Base-by-base conservation (phyloP, 2,113 vertebrate species). In the Bubo bubo region DNA sequence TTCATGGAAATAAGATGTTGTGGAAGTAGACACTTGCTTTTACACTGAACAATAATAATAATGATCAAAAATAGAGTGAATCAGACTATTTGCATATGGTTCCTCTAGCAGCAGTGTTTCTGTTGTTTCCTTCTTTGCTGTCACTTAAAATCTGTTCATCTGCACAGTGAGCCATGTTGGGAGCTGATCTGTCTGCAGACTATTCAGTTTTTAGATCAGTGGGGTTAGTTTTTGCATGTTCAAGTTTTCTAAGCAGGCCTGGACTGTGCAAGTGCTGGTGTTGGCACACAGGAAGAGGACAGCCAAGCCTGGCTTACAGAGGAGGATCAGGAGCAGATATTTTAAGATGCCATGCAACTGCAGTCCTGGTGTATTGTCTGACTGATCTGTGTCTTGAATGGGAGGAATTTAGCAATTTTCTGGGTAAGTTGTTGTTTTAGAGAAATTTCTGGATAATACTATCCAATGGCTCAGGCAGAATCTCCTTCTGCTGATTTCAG, bases 351-450 rank as follows among this genome's bases (percentile, higher is more conserved):
- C 4, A 1, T 14, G 47, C 47, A 35, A 32, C n/a, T 56, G 43
- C 53, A 39, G 1, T 39, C 41, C 27, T 35, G 30, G 16, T 52
- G 55, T 23, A 8, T 64, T 79, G 55, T 60, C 76, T 64, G 85
- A 26, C 71, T 49, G 43, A 32, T 34, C 4, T 2, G 0, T 43
- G 52, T 37, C 79, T 85, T 24, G 32, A 80, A 45, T 53, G 41
- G 58, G 71, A 88, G 37, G 37, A 88, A 72, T 92, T 90, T 37
- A 90, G 85, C 63, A 85, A 58, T 93, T 92, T 66, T 24, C 17
- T 93, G 70, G 58, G 3, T 53, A 75, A 79, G 45, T 66, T 72
- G 49, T 39, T 82, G 75, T 79, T 95, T 80, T 34, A 45, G 58
- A 67, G 55, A 47, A 88, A 90, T 86, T 34, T 34, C 32, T 27